Base-by-base conservation (phyloP, 2,113 vertebrate species). In the Gadus chalcogrammus region DNA sequence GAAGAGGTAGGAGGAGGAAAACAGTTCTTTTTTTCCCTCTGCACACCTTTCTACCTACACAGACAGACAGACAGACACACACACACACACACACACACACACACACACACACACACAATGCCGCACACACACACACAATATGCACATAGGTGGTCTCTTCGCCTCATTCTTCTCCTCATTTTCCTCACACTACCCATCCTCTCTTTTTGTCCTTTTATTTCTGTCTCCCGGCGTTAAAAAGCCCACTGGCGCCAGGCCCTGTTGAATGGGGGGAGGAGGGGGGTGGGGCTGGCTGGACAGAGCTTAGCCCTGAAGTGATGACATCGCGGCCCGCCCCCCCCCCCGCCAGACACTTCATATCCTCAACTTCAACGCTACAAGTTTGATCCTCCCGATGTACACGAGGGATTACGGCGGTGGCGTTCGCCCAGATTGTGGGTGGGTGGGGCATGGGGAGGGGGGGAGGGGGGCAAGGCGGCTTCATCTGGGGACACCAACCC, bases 291-390 rank as follows among this genome's bases (percentile, higher is more conserved):
- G 31, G 31, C 31, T 31, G 31, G 81, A 87, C 77, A 69, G 66
- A 64, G 85, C 78, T 77, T 85, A 89, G 80, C 83, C 80, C 66
- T 78, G 78, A 85, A 85, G 79, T 85, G 82, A 82, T 24, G 74
- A 77, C 79, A 79, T 79, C 79, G 84, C 60, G 31, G 83, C 85
- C 79, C 82, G 72, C 81, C 68, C 69, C 55, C 55, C 61, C 83
- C 86, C 78, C 76, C 76, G 24, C 62, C 82, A 85, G 82, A 84
- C 82, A 17, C 81, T 83, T 83, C 81, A 86, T 83, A 90, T 86
- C 87, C 83, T 82, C 78, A 86, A 86, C 88, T 70, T 85, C 86
- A 82, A 85, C 82, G 52, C 78, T 81, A 84, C 88, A 85, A 87
- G 83, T 91, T 85, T 85, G 81, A 86, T 86, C 84, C 85, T 59